These are phyloP conservation scores for Plebejus anna DNA, from an alignment of 2,888 invertebrate genomes.

Conservation along the genomic window DNA sequence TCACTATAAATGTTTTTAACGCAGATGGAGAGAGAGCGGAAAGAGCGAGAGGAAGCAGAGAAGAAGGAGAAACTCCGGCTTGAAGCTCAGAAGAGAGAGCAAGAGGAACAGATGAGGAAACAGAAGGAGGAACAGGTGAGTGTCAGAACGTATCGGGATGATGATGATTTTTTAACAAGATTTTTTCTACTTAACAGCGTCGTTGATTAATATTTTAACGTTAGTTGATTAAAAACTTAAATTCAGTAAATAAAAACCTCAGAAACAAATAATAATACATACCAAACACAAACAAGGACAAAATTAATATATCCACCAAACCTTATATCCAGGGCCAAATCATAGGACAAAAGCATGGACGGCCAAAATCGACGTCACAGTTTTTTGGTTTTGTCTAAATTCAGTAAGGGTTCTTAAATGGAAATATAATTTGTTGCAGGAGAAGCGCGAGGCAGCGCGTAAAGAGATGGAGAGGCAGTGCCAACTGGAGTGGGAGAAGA, in stretches of 20 bases:
- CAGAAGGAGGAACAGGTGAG: constrained; percentile 84
- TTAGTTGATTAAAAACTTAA: no score
- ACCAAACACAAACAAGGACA: no score
- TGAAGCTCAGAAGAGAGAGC: constrained; percentile 87
- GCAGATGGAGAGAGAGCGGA: constrained; percentile 94
- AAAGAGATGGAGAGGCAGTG: constrained; percentile 96
- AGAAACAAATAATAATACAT: no score
- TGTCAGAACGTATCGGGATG: neutral
- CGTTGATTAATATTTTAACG: no score
- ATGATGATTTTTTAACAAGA: no score
- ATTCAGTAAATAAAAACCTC: no score
- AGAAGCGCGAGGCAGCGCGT: constrained; percentile 71
- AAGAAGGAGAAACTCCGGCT: constrained; percentile 89
- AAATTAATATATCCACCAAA: no score
- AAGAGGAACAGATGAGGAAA: constrained; percentile 92
- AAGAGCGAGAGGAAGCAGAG: constrained; percentile 94
- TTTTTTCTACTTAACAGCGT: no score
- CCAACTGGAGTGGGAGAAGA: constrained; percentile 97
- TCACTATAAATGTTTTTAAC: constrained; percentile 9
- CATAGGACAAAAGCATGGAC: no score
- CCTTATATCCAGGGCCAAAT: no score
- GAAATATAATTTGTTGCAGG: constrained; percentile 45
- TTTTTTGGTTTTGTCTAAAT: no score
- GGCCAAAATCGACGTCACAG: no score
- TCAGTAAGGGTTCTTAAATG: neutral